Evolutionary conservation across 1,140 invertebrate species (phyloP).

Genomic region (Laupala kohalensis): DNA sequence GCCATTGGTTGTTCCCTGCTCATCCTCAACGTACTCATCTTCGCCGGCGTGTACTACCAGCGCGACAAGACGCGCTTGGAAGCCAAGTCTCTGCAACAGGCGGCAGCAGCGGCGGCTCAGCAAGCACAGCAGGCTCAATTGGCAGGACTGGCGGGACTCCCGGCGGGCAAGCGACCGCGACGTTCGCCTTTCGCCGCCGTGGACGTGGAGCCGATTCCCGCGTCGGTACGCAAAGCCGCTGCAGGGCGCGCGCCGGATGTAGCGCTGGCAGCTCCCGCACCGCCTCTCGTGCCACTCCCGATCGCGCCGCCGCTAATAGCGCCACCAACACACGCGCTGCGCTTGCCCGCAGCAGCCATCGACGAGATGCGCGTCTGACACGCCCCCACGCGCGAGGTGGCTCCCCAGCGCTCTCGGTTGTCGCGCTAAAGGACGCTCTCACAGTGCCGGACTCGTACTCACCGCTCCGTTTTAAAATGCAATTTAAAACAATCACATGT

Average conservation of each 20-base stretch:
- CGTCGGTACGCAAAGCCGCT: constrained; percentile 39
- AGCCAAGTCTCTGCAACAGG: constrained; percentile 57
- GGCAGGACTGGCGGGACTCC: neutral
- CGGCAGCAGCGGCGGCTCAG: constrained; percentile 27
- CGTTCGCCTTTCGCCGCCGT: neutral
- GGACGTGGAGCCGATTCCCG: constrained; percentile 16
- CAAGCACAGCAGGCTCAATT: constrained; percentile 25
- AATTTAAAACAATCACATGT: neutral
- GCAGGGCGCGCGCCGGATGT: constrained; percentile 40
- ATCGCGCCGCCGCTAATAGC: constrained; percentile 32
- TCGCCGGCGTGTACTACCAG: constrained; percentile 76
- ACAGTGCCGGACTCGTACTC: neutral
- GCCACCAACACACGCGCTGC: constrained; percentile 38
- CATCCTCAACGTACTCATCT: constrained; percentile 74
- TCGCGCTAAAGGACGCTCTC: no score
- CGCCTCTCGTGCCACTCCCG: constrained; percentile 38
- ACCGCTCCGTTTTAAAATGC: neutral
- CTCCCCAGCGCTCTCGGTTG: no score
- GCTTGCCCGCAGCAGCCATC: constrained; percentile 31
- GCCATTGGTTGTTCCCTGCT: constrained; percentile 76
- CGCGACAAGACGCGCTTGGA: constrained; percentile 66
- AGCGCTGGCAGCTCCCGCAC: constrained; percentile 40
- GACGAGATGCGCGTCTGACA: neutral
- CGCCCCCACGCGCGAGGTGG: no score
- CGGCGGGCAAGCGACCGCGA: constrained; percentile 5